Evolutionary conservation across 1,140 invertebrate species (phyloP).

Genomic region (Muscidifurax raptorellus): DNA sequence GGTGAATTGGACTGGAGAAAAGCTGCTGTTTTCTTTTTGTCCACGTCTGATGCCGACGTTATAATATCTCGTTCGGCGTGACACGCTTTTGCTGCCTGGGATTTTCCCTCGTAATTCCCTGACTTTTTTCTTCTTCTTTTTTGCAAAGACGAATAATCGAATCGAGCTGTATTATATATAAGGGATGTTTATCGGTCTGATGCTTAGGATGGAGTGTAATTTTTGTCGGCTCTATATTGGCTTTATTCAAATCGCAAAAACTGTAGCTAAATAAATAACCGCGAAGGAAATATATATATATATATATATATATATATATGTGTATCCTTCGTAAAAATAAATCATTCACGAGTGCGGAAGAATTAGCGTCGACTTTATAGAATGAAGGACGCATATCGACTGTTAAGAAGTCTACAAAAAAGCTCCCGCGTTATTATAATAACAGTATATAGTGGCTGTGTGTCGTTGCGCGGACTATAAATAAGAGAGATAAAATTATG

Average conservation of each 20-base stretch:
- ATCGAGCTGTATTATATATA: no score
- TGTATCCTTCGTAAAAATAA: neutral
- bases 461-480: neutral
- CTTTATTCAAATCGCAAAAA: no score
- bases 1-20: constrained; percentile 7
- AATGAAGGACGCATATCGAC: neutral
- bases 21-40: neutral
- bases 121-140: neutral
- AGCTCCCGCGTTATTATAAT: neutral
- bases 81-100: neutral
- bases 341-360: neutral
- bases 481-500: neutral
- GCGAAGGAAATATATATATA: no score
- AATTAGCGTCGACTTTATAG: neutral
- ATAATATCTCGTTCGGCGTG: neutral
- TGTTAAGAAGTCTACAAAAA: neutral
- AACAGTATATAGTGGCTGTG: neutral
- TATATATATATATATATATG: no score
- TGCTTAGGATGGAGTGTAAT: no score
- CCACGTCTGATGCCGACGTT: neutral
- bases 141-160: neutral
- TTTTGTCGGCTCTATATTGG: no score
- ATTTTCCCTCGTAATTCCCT: neutral
- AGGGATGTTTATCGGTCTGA: no score
- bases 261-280: no score